These are phyloP conservation scores for Hybognathus amarus DNA, from an alignment of 2,797 vertebrate genomes.

Conservation along the genomic window DNA sequence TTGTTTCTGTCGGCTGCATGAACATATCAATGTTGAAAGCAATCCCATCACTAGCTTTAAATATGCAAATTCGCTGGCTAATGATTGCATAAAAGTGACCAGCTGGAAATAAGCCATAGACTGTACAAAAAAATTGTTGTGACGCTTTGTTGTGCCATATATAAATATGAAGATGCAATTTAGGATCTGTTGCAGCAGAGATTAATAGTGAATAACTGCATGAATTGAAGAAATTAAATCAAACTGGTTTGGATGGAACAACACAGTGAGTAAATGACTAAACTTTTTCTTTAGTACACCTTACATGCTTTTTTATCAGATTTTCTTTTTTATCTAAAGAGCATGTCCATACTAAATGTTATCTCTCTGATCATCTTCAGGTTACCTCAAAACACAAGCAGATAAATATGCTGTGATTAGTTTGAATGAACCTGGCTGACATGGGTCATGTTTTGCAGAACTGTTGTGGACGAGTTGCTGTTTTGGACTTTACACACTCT, in stretches of 20 bases:
- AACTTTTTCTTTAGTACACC: not conserved
- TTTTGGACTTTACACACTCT: constrained; percentile 23
- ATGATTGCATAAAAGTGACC: no score
- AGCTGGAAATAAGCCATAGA: no score
- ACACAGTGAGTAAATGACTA: not conserved
- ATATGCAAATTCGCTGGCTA: no score
- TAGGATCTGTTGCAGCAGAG: not conserved
- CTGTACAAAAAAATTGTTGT: not conserved
- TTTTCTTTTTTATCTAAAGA: not conserved
- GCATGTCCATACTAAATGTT: not conserved
- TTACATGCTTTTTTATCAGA: not conserved
- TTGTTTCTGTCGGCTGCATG: no score
- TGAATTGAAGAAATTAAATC: not conserved
- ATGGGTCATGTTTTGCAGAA: not conserved
- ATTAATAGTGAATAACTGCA: not conserved
- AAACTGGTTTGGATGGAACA: not conserved
- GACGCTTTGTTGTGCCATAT: not conserved
- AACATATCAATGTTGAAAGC: no score
- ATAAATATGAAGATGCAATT: not conserved
- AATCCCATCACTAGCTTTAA: no score
- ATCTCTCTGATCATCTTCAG: not conserved
- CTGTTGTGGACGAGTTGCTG: not conserved
- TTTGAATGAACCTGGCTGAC: constrained; percentile 6
- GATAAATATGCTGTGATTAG: not conserved
- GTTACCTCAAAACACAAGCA: not conserved